phyloP scores from a whole-genome alignment of 2,888 invertebrate genomes.

The Diplazon laetatorius region DNA sequence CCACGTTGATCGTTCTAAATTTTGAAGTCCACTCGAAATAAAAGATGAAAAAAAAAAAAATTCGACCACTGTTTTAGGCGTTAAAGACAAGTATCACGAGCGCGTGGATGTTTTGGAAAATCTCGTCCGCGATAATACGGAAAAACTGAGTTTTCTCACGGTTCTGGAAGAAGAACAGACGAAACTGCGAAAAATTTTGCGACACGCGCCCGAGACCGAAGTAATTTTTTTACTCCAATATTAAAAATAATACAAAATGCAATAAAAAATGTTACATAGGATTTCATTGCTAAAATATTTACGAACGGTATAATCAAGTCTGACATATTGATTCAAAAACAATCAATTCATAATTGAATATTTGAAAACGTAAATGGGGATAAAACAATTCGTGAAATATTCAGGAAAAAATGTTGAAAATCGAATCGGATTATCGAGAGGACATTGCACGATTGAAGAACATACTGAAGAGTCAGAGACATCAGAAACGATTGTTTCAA shows the following conservation, averaged over 20 bases:
- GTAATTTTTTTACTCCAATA: constrained; percentile 63
- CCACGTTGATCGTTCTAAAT: no score
- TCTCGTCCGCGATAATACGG: constrained; percentile 84
- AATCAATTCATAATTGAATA: no score
- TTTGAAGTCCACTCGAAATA: no score
- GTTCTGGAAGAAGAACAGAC: constrained; percentile 84
- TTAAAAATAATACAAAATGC: neutral
- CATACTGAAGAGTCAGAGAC: constrained; percentile 80
- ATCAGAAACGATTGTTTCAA: constrained; percentile 74
- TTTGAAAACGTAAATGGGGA: constrained; percentile 15
- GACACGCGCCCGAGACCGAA: constrained; percentile 69
- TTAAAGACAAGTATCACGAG: constrained; percentile 77
- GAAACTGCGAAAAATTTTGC: constrained; percentile 82
- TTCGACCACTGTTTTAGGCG: no score
- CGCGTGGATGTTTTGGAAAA: constrained; percentile 81
- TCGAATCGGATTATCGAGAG: constrained; percentile 76
- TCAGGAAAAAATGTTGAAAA: constrained; percentile 73
- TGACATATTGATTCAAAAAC: no score
- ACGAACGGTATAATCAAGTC: no score
- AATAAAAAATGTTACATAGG: no score
- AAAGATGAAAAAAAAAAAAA: no score
- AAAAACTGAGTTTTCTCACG: constrained; percentile 84
- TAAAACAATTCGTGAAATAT: constrained; percentile 27
- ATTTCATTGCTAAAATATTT: no score
- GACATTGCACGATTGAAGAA: constrained; percentile 81